Percentiles rank a stretch among this genome's conserved stretches.
phyloP scores from a whole-genome alignment of 53 echinoderm and acorn worm species.

The Echinarachnius parma region DNA sequence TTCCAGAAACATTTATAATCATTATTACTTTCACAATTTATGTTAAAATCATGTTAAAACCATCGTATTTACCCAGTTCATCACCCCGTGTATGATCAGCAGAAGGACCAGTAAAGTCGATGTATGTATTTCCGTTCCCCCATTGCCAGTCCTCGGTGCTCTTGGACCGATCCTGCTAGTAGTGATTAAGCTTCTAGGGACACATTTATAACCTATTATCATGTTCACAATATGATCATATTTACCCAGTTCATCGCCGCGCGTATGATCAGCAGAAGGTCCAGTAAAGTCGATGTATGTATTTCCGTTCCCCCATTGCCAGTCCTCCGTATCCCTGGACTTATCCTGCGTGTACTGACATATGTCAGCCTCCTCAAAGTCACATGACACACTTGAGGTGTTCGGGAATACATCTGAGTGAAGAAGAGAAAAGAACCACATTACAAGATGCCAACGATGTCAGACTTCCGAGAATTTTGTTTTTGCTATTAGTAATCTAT shows the following conservation, averaged over 20 bases:
- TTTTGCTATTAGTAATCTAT: too few relatives aligned
- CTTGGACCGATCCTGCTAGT: slow-evolving; percentile 18
- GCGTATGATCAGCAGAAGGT: slow-evolving; percentile 24
- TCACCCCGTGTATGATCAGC: slow-evolving; percentile 33
- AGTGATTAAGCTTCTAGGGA: background rate
- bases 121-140: slow-evolving; percentile 35
- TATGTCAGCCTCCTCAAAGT: slow-evolving; percentile 40
- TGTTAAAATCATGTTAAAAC: background rate
- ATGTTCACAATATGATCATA: too few relatives aligned
- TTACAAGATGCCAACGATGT: too few relatives aligned
- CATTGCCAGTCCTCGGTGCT: slow-evolving; percentile 40
- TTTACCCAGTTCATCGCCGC: slow-evolving; percentile 31
- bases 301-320: slow-evolving; percentile 38
- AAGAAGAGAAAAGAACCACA: background rate
- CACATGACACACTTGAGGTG: slow-evolving; percentile 35
- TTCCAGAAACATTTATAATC: too few relatives aligned
- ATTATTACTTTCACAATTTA: background rate
- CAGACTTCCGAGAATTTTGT: too few relatives aligned
- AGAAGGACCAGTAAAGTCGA: slow-evolving; percentile 41
- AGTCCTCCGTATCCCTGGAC: slow-evolving; percentile 37
- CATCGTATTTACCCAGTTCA: slow-evolving; percentile 22
- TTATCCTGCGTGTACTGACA: slow-evolving; percentile 32
- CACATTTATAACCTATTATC: background rate
- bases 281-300: slow-evolving; percentile 43
- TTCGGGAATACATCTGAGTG: slow-evolving; percentile 23